Evolutionary conservation across 2,113 vertebrate genomes (phyloP).

Genomic region (Regulus satrapa): DNA sequence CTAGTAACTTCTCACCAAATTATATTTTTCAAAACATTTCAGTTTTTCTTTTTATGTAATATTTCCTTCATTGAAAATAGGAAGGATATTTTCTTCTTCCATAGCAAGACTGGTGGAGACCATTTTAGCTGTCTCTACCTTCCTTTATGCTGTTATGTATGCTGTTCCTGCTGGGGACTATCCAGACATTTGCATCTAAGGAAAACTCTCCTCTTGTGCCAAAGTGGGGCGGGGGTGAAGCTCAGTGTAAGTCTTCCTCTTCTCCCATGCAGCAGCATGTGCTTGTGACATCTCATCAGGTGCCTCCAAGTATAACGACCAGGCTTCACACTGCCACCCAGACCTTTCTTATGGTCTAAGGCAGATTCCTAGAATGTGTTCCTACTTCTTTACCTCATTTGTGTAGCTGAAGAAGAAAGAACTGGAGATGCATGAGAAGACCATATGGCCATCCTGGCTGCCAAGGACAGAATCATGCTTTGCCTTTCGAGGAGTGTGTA

Average conservation of each 20-base stretch:
- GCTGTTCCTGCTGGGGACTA: background rate
- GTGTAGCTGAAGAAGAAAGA: background rate
- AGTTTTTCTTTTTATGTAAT: background rate
- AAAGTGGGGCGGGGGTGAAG: background rate
- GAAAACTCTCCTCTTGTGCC: background rate
- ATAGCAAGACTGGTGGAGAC: background rate
- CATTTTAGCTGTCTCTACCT: background rate
- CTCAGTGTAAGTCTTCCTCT: background rate
- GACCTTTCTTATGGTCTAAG: background rate
- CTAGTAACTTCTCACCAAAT: background rate
- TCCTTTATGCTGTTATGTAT: background rate
- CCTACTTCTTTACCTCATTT: background rate
- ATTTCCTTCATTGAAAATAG: background rate
- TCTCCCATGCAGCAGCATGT: accelerated
- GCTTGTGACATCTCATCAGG: background rate
- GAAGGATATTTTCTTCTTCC: background rate
- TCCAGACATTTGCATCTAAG: background rate
- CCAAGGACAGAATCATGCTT: background rate
- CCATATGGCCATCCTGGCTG: background rate
- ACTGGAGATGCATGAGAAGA: background rate
- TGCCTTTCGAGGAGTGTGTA: background rate
- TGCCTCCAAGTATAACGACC: background rate
- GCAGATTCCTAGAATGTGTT: background rate
- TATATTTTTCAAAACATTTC: background rate
- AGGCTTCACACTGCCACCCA: background rate